Base-by-base conservation (phyloP, 1,140 invertebrate genomes). In the Camponotus vicinus region DNA sequence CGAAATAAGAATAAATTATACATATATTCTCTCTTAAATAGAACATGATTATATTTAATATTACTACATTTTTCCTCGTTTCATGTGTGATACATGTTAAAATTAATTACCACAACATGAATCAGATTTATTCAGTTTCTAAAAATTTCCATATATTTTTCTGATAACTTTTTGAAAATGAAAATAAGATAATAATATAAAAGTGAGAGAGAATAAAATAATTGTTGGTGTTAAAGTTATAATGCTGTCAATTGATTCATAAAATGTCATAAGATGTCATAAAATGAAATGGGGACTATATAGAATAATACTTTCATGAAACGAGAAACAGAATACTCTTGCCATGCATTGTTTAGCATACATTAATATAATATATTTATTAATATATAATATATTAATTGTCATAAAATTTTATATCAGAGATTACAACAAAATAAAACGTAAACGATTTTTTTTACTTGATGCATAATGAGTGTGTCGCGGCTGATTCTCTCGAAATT, bases 21-120 rank as follows among this genome's bases (percentile, higher is more conserved):
- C 57, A 32, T 71, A 52, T 34, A 71, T 34, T 52, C 3, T 52
- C 15, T 18, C 15, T 52, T 52, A 55, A 37, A 55, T 42, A 55
- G 2, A 52, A 42, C 15, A 42, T 4, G 6, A 63, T 63, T 77
- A 66, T 67, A 27, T 27, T 79, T 52, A 79, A 52, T 52, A n/a
- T 79, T 13, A 21, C 27, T 34, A 40, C 2, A 40, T 3, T 40
- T 52, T 52, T 18, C 49, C 49, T 52, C 15, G 49, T 52, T 52
- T 52, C 15, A 52, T 49, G 27, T 27, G 27, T 27, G 45, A 49
- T 49, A 15, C 11, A 49, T 52, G 49, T 4, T 6, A 15, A 52
- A 3, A 52, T 1, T 52, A 52, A 3, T 52, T 3, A 15, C 15
- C 49, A 52, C 15, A 4, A 52, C 15, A 52, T 18, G 5, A 52